Evolutionary conservation across 2,113 vertebrate species (phyloP), one percentile per base, ranked within the genome.

Genomic region (Elephas maximus): DNA sequence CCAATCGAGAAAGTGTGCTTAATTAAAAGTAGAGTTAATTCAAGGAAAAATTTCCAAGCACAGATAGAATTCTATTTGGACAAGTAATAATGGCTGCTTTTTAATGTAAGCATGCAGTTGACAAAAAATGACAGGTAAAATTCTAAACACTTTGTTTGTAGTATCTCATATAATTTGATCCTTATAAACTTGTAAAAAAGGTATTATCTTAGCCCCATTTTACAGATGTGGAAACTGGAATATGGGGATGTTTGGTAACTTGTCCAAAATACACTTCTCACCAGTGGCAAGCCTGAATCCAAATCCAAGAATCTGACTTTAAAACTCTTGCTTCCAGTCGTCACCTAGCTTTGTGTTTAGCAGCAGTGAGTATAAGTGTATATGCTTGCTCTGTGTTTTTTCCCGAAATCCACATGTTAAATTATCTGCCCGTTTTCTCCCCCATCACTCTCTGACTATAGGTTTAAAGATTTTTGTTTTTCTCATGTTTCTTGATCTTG

Each of bases 401-500:
- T 53, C 62, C 69, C 69, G 62, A 63, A 73, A 20, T 9, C 41
- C 30, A n/a, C 37, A 23, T 65, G n/a, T 93, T 89, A 80, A 93
- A 44, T 88, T 93, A 82, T 65, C 41, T 28, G 12, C 28, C 14
- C 44, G 26, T 95, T 90, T 71, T 92, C 17, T 44, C 67, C 41
- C 17, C 48, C 18, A 18, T 73, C 44, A 80, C 20, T 88, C 17
- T 79, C 57, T 91, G 12, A 21, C 30, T 88, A 18, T 77, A 77
- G 12, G 12, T 85, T 67, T 73, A 91, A 96, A 60, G 44, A 93
- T 73, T 88, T 48, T 51, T 73, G 8, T 71, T 90, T 90, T 91
- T 57, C 41, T 77, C 14, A 9, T 53, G 30, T 82, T 93, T 96
- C 76, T 79, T 78, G 4, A 62, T 63, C 60, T 94, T 92, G 21